Evolutionary conservation across 2,888 invertebrate genomes (phyloP).

Genomic region (Psylliodes chrysocephalus): DNA sequence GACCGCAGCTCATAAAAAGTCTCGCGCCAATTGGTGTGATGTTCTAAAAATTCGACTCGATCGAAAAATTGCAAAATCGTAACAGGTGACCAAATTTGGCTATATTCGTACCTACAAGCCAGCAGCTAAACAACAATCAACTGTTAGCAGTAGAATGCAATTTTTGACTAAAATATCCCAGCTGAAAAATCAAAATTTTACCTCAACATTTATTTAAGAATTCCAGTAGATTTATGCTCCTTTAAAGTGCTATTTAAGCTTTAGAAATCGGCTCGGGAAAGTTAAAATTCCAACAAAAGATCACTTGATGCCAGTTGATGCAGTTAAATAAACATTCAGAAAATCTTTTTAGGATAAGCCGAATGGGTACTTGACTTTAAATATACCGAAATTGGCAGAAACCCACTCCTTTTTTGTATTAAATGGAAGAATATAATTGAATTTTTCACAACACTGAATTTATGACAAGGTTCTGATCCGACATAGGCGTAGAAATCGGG

Average conservation of each 20-base stretch:
- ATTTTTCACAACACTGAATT: constrained; percentile 36
- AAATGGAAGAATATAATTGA: constrained; percentile 32
- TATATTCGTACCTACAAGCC: no score
- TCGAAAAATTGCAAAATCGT: no score
- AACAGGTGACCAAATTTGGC: no score
- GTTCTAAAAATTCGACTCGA: no score
- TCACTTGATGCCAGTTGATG: constrained; percentile 33
- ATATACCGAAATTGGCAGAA: constrained; percentile 24
- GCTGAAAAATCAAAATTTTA: constrained; percentile 2
- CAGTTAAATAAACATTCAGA: constrained; percentile 45
- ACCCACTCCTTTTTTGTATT: constrained; percentile 18
- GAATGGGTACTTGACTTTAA: constrained; percentile 44
- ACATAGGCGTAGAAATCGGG: constrained; percentile 13
- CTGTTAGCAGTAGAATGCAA: no score
- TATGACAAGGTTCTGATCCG: constrained; percentile 21
- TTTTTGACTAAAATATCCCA: neutral
- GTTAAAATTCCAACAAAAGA: constrained; percentile 38
- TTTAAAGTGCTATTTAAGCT: constrained; percentile 32
- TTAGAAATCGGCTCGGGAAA: constrained; percentile 41
- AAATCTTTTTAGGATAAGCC: constrained; percentile 32
- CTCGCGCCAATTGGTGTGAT: no score
- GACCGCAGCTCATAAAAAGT: no score
- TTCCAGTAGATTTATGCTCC: constrained; percentile 23
- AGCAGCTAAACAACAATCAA: no score
- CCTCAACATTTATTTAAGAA: neutral